These are phyloP conservation scores for Psilopsiagon aurifrons DNA, from an alignment of 2,113 vertebrate genomes.

Conservation along the genomic window DNA sequence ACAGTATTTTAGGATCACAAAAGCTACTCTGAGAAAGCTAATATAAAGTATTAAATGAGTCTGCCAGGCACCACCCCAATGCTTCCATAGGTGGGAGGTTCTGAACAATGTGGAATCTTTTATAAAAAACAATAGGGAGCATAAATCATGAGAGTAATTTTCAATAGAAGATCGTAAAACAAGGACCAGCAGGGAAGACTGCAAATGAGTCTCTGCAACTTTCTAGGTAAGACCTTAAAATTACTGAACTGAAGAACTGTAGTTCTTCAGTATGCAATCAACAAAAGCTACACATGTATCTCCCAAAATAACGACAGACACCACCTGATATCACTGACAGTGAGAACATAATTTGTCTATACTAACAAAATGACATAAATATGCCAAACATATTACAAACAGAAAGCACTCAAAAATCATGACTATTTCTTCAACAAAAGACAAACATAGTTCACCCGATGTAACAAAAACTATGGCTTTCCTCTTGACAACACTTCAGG, in stretches of 20 bases:
- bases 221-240: not conserved
- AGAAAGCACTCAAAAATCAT: not conserved
- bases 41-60: not conserved
- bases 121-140: not conserved
- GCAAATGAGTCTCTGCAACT: not conserved
- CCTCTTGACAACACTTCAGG: not conserved
- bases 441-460: not conserved
- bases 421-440: not conserved
- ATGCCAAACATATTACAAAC: not conserved
- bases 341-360: not conserved
- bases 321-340: not conserved
- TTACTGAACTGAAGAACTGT: not conserved
- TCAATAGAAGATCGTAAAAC: not conserved
- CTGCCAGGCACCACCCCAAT: not conserved
- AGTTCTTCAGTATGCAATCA: not conserved
- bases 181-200: not conserved
- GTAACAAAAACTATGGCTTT: not conserved
- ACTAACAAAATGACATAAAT: not conserved
- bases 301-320: not conserved
- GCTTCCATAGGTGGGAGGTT: not conserved
- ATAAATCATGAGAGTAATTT: not conserved
- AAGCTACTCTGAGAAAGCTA: not conserved
- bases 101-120: not conserved
- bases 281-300: not conserved
- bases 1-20: not conserved